These are phyloP conservation scores for Geotrupes spiniger DNA, from an alignment of 2,888 invertebrate species.

Conservation along the genomic window DNA sequence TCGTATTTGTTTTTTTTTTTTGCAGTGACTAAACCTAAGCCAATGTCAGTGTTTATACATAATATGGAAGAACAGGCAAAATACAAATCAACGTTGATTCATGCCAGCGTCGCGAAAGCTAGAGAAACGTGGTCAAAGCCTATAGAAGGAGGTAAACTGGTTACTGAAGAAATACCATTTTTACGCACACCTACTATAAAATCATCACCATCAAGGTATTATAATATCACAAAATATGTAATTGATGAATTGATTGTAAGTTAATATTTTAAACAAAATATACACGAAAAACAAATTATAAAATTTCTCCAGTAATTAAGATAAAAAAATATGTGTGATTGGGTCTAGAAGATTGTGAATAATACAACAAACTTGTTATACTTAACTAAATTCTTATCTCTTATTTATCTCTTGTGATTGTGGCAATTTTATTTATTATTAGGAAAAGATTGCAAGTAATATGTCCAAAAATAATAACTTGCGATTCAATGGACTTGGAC, in stretches of 20 bases:
- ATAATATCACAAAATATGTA: not conserved
- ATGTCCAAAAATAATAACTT: slow-evolving; percentile 29
- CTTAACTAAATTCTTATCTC: too few species aligned
- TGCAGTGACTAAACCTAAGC: slow-evolving; percentile 56
- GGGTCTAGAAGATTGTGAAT: too few species aligned
- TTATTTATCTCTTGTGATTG: too few species aligned
- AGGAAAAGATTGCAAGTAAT: slow-evolving; percentile 27
- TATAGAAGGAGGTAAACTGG: slow-evolving; percentile 40
- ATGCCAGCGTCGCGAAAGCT: slow-evolving; percentile 52
- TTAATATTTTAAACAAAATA: too few species aligned
- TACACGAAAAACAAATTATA: too few species aligned
- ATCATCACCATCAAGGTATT: slow-evolving; percentile 31
- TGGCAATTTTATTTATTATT: slow-evolving; percentile 8
- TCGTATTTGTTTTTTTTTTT: slow-evolving; percentile 24
- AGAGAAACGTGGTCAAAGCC: slow-evolving; percentile 51
- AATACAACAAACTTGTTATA: too few species aligned
- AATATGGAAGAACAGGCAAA: slow-evolving; percentile 40
- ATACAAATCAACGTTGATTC: slow-evolving; percentile 52
- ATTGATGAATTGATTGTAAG: not conserved
- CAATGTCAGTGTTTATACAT: slow-evolving; percentile 60
- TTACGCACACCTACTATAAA: slow-evolving; percentile 57
- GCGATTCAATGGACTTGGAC: slow-evolving; percentile 15
- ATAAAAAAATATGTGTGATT: too few species aligned
- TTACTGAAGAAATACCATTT: slow-evolving; percentile 59
- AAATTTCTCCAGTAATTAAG: too few species aligned